These are phyloP conservation scores for Pitta sordida DNA, from an alignment of 2,113 vertebrate species.

Conservation along the genomic window DNA sequence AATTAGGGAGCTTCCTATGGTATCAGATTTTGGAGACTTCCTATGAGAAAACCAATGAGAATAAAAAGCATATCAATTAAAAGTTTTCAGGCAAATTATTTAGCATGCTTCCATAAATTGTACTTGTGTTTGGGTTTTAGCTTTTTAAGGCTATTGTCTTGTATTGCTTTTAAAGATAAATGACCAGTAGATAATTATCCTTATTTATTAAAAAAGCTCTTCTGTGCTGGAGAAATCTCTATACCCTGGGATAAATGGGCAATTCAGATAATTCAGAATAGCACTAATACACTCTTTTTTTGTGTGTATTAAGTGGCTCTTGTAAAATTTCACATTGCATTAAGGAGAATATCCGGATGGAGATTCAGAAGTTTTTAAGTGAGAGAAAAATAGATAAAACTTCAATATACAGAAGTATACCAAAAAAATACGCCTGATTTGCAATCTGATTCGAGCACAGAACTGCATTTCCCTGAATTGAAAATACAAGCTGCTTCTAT, in stretches of 20 bases:
- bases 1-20: neutral
- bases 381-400: neutral
- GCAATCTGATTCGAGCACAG: constrained; percentile 18
- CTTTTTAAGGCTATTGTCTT: neutral
- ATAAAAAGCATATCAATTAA: neutral
- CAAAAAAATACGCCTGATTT: constrained; percentile 49
- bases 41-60: neutral
- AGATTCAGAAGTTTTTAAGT: neutral
- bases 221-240: neutral
- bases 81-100: neutral
- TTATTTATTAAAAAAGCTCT: neutral
- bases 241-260: neutral
- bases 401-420: neutral
- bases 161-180: neutral
- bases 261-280: neutral
- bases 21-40: neutral
- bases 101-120: neutral
- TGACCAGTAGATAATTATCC: neutral
- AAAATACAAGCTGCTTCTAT: constrained; percentile 55
- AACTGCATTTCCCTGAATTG: constrained; percentile 27
- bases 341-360: neutral
- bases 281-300: neutral
- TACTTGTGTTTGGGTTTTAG: neutral
- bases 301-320: neutral
- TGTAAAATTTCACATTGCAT: neutral